Evolutionary conservation across 2,113 vertebrate genomes (phyloP), one percentile per base, ranked within the genome.

Genomic region (Vulpes lagopus): DNA sequence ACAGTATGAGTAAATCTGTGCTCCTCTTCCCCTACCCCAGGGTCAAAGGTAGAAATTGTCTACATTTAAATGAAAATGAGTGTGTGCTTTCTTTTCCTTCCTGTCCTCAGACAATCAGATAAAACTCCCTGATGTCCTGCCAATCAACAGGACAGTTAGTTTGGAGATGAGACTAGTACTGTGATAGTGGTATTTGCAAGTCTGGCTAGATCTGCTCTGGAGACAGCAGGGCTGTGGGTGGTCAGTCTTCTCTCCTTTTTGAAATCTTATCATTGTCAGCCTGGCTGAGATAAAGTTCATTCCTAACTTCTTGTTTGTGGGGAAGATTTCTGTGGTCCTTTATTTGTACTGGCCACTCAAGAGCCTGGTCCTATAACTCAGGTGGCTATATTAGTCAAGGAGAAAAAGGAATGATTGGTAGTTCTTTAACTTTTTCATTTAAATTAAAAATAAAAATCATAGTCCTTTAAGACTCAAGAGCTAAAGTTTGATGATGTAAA

Each of bases 121-220:
- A 97, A 98, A 98, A 95, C 87, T 93, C 91, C 87, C 96, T 95
- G 88, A 96, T 98, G 97, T 95, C 95, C 97, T 98, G 98, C 96
- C 98, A 98, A 93, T 98, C 97, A 0, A 83, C 38, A 76, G 91
- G 81, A 10, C 81, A 96, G 92, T 96, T 97, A 19, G 81, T 96
- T 98, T 96, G 97, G 97, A 98, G 98, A 97, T 97, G 95, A 81
- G 96, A 95, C 96, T 86, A 95, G 74, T 78, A 85, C 90, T 96
- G 96, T 98, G 98, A 99, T 98, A 98, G 95, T 90, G 92, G 62
- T 98, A 95, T 98, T 98, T 98, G 96, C 96, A 64, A 76, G 78
- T 86, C 65, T 93, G 69, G 4, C 51, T 96, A 14, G 35, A 59
- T 71, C 65, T 84, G 73, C n/a, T 95, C 83, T 43, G 35, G 89